Evolutionary conservation across 2,113 vertebrate species (phyloP).

Genomic region (Ptychochromis oligacanthus): DNA sequence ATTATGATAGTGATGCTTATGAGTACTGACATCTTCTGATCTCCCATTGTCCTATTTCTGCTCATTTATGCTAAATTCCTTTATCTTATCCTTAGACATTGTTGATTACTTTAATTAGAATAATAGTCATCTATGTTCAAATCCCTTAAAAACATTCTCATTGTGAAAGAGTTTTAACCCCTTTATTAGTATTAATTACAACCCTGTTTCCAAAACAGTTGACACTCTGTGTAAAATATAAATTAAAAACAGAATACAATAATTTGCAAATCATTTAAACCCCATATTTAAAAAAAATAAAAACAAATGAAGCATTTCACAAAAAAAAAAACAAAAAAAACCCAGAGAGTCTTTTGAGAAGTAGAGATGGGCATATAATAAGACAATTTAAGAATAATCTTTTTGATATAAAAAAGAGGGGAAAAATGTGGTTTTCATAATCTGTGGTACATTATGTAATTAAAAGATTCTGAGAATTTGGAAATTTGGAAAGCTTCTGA

Average conservation of each 20-base stretch:
- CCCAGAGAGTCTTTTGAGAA: no score
- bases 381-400: no score
- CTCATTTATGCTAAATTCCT: background rate
- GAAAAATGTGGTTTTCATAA: background rate
- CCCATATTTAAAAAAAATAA: no score
- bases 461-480: background rate
- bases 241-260: background rate
- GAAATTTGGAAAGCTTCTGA: background rate
- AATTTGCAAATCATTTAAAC: no score
- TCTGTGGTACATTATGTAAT: background rate
- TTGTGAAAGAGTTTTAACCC: slow-evolving; percentile 19
- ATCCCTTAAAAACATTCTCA: background rate
- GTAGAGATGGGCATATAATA: no score
- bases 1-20: slow-evolving; percentile 42
- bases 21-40: slow-evolving; percentile 23
- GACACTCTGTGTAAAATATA: background rate
- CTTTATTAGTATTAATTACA: background rate
- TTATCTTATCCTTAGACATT: background rate
- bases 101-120: background rate
- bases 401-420: no score
- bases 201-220: slow-evolving; percentile 10
- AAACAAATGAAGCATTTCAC: no score
- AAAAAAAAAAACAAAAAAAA: no score
- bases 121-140: background rate
- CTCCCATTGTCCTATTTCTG: slow-evolving; percentile 2